phyloP scores from a whole-genome alignment of 2,888 invertebrate genomes.

The Chrysolina haemoptera region DNA sequence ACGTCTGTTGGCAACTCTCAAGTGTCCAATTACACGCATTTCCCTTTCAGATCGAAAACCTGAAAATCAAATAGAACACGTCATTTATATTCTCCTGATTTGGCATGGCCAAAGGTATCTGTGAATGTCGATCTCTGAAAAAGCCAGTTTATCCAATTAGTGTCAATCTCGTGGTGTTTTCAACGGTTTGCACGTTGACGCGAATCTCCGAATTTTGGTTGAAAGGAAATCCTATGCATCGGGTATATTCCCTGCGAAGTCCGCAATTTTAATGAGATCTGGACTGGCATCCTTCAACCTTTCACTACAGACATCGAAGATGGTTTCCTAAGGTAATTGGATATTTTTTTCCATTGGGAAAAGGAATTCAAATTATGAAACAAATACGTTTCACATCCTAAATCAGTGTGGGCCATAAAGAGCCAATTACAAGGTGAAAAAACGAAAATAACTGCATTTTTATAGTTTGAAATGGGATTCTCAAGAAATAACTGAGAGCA shows the following conservation, averaged over 20 bases:
- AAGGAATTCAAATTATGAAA: no score
- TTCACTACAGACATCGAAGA: not conserved
- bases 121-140: constrained; percentile 44
- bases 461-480: no score
- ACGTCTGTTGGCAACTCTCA: constrained; percentile 5
- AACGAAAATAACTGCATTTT: no score
- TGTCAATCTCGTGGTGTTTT: constrained; percentile 51
- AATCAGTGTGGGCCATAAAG: no score
- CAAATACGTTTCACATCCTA: no score
- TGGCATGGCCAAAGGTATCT: constrained; percentile 47
- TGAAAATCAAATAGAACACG: constrained; percentile 23
- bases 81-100: constrained; percentile 41
- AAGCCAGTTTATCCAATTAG: constrained; percentile 54
- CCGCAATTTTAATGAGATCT: constrained; percentile 6
- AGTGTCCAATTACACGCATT: constrained; percentile 21
- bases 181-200: constrained; percentile 37
- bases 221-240: constrained; percentile 14
- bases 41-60: constrained; percentile 16
- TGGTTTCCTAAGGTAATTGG: not conserved
- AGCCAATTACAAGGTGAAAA: no score
- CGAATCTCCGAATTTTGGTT: constrained; percentile 41
- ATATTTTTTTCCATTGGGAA: not conserved
- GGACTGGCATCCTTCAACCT: not conserved
- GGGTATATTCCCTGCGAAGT: not conserved
- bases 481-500: no score